phyloP scores from a whole-genome alignment of 1,140 invertebrate species.

The Rhyzopertha dominica region DNA sequence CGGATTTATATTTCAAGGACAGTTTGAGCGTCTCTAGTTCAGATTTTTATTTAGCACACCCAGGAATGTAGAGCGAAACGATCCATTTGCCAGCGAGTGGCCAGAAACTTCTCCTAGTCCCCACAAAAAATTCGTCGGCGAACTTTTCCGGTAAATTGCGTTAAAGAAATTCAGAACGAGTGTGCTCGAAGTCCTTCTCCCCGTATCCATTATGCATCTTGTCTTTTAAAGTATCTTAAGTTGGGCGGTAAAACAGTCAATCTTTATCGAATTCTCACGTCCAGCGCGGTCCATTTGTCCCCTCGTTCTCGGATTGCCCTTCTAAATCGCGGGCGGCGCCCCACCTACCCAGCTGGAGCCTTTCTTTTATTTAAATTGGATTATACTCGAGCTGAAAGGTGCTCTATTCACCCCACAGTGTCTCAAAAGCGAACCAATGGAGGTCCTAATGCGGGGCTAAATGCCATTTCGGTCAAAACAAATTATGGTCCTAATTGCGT shows the following conservation, averaged over 20 bases:
- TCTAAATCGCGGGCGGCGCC: constrained; percentile 21
- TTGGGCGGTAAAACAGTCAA: constrained; percentile 37
- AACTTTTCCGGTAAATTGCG: neutral
- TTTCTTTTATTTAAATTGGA: constrained; percentile 46
- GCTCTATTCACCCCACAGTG: constrained; percentile 17
- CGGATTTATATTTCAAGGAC: no score
- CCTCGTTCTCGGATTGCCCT: constrained; percentile 32
- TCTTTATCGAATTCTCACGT: constrained; percentile 44
- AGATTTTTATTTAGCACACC: no score
- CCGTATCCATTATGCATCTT: neutral
- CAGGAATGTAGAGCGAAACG: constrained; percentile 1
- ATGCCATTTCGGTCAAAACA: no score
- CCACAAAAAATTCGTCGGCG: no score
- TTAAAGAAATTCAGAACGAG: neutral
- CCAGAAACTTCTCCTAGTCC: no score
- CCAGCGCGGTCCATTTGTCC: constrained; percentile 30
- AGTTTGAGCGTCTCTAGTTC: no score
- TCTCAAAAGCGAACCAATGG: constrained; percentile 22
- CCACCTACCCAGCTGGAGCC: constrained; percentile 32
- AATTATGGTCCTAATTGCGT: no score
- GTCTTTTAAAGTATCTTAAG: constrained; percentile 15
- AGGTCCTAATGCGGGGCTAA: no score
- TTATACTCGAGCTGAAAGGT: constrained; percentile 42
- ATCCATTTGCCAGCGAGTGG: no score
- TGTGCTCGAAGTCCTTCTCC: neutral